These are phyloP conservation scores for Phalloptychus januarius DNA, from an alignment of 2,797 vertebrate genomes.

Conservation along the genomic window DNA sequence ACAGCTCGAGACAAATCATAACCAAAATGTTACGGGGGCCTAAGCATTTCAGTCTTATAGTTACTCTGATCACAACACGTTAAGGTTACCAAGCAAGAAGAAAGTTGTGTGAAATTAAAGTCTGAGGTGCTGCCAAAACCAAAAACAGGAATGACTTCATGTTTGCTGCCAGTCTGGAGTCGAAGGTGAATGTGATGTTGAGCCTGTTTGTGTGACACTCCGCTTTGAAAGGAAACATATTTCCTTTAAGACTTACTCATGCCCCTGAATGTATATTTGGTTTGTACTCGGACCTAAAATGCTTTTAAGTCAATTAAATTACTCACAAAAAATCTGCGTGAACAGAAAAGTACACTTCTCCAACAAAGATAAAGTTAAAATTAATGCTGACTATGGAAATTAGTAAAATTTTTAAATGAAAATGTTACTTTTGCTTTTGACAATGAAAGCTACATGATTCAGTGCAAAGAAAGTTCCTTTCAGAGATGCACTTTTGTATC, in stretches of 20 bases:
- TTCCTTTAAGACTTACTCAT: not conserved
- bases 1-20: not conserved
- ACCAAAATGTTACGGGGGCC: not conserved
- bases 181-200: not conserved
- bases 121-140: not conserved
- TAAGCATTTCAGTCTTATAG: not conserved
- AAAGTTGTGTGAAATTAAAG: not conserved
- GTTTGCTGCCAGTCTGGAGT: conserved; percentile 6
- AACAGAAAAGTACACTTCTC: not conserved
- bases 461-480: not conserved
- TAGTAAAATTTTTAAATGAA: too few species aligned
- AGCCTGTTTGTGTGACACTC: not conserved
- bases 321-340: not conserved
- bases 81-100: conserved; percentile 11
- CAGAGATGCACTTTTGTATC: not conserved
- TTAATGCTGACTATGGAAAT: not conserved
- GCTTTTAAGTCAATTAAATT: not conserved
- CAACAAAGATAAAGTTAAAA: not conserved
- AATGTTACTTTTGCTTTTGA: not conserved
- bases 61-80: not conserved
- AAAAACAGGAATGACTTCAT: conserved; percentile 31
- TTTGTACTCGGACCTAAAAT: conserved; percentile 1
- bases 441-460: not conserved
- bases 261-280: not conserved
- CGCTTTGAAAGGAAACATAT: not conserved